These are phyloP conservation scores for Sebastes wilsoni DNA, from an alignment of 2,797 vertebrate genomes.

Conservation along the genomic window DNA sequence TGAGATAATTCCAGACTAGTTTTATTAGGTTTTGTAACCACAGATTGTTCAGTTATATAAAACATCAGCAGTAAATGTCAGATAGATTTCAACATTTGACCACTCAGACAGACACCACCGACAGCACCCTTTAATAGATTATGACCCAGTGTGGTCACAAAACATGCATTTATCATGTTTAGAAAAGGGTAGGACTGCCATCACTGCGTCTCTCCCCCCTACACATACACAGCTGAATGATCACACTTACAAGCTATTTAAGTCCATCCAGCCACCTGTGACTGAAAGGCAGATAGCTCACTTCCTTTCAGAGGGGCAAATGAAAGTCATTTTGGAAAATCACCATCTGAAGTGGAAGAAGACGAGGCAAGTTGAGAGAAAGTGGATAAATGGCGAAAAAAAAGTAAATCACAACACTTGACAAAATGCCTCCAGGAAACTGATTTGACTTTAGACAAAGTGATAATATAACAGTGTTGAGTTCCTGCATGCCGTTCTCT, in stretches of 20 bases:
- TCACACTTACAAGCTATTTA: slow-evolving; percentile 55
- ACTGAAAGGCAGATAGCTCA: slow-evolving; percentile 59
- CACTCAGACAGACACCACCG: not conserved
- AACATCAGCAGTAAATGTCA: not conserved
- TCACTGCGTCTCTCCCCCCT: not conserved
- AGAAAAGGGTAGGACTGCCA: slow-evolving; percentile 9
- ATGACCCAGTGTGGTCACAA: slow-evolving; percentile 5
- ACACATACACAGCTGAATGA: slow-evolving; percentile 39
- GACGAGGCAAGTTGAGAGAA: slow-evolving; percentile 31
- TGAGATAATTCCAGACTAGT: not conserved
- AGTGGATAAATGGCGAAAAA: slow-evolving; percentile 36
- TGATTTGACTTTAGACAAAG: slow-evolving; percentile 30
- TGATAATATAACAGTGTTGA: slow-evolving; percentile 7
- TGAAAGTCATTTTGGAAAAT: slow-evolving; percentile 45
- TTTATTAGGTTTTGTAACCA: not conserved
- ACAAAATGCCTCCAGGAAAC: slow-evolving; percentile 48
- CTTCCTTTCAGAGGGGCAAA: slow-evolving; percentile 41
- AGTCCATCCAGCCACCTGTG: slow-evolving; percentile 67
- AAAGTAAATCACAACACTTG: slow-evolving; percentile 32
- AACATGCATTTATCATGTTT: slow-evolving; percentile 8
- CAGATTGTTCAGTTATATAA: not conserved
- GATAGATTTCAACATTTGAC: not conserved
- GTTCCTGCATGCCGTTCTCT: slow-evolving; percentile 6
- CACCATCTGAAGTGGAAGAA: slow-evolving; percentile 40
- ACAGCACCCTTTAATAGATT: not conserved